These are phyloP conservation scores for Platyura marginata DNA, from an alignment of 1,140 invertebrate species.

Conservation along the genomic window DNA sequence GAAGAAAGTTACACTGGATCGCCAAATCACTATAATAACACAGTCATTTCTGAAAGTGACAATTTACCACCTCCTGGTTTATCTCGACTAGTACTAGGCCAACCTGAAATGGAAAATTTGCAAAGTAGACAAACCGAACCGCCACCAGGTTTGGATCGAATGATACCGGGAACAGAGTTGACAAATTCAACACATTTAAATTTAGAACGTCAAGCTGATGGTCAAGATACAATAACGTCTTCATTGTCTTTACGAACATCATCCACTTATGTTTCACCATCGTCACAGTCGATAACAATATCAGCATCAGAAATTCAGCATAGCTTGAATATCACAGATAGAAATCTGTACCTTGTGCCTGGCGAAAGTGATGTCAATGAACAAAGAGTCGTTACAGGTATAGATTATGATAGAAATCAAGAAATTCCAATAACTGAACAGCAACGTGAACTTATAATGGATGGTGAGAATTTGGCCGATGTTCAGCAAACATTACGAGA, in stretches of 20 bases:
- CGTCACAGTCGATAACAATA: not conserved
- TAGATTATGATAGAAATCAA: conserved; percentile 14
- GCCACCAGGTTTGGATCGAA: conserved; percentile 32
- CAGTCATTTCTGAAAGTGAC: conserved; percentile 16
- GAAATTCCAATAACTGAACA: conserved; percentile 6
- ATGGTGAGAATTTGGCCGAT: conserved; percentile 37
- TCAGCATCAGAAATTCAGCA: not conserved
- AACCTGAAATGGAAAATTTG: conserved; percentile 34
- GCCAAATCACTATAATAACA: conserved; percentile 8
- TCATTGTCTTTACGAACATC: not conserved
- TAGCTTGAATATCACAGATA: conserved; percentile 4
- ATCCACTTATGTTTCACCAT: conserved; percentile 9
- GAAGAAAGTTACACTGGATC: conserved; percentile 29
- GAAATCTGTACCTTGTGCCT: conserved; percentile 11
- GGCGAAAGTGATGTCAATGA: conserved; percentile 8
- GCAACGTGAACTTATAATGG: conserved; percentile 32
- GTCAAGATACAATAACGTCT: conserved; percentile 14
- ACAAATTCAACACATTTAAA: conserved; percentile 4
- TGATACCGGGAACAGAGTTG: conserved; percentile 29
- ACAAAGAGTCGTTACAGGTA: conserved; percentile 27
- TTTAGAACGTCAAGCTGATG: conserved; percentile 20
- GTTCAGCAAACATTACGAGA: conserved; percentile 8
- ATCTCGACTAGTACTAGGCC: conserved; percentile 40
- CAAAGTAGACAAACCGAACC: conserved; percentile 29
- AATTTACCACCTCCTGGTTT: conserved; percentile 36